A percentile compares a stretch with the other conserved stretches of the same genome.
These are phyloP conservation scores for Characodon lateralis DNA, from an alignment of 2,797 vertebrate genomes.

Conservation along the genomic window DNA sequence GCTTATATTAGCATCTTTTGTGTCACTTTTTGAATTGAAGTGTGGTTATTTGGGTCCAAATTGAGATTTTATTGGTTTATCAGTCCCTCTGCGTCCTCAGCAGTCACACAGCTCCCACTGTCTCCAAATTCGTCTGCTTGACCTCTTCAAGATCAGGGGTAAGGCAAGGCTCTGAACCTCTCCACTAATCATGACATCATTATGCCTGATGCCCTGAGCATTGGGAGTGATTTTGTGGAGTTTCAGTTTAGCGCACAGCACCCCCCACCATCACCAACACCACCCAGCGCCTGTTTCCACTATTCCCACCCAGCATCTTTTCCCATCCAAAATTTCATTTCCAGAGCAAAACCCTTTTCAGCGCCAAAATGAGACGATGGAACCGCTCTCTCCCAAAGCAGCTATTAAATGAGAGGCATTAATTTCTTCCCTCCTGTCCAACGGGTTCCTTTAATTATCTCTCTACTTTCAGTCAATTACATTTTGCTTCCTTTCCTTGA, in stretches of 20 bases:
- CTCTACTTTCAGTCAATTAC: slow-evolving; percentile 85
- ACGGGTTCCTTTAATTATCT: slow-evolving; percentile 86
- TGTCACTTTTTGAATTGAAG: slow-evolving; percentile 48
- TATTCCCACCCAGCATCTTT: slow-evolving; percentile 55
- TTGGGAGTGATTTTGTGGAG: slow-evolving; percentile 80
- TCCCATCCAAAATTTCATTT: slow-evolving; percentile 68
- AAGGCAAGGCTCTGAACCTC: slow-evolving; percentile 77
- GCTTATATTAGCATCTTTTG: slow-evolving; percentile 49
- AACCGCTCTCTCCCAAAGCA: slow-evolving; percentile 75
- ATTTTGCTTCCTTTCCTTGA: slow-evolving; percentile 85
- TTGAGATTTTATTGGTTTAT: slow-evolving; percentile 51
- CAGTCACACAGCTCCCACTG: slow-evolving; percentile 29
- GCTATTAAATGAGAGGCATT: slow-evolving; percentile 82
- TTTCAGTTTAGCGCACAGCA: slow-evolving; percentile 76
- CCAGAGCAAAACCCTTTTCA: slow-evolving; percentile 63
- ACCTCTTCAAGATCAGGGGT: slow-evolving; percentile 59
- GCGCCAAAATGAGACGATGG: slow-evolving; percentile 63
- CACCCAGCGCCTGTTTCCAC: slow-evolving; percentile 62
- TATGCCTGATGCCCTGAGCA: slow-evolving; percentile 84
- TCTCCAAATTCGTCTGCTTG: slow-evolving; percentile 37
- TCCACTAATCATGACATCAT: slow-evolving; percentile 86
- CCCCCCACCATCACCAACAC: slow-evolving; percentile 33
- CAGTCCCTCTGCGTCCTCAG: slow-evolving; percentile 56
- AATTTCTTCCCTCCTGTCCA: slow-evolving; percentile 80
- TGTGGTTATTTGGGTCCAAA: slow-evolving; percentile 57